Percentiles rank a stretch among this genome's conserved stretches.
phyloP scores from a whole-genome alignment of 1,140 invertebrate genomes.

The Linepithema humile region DNA sequence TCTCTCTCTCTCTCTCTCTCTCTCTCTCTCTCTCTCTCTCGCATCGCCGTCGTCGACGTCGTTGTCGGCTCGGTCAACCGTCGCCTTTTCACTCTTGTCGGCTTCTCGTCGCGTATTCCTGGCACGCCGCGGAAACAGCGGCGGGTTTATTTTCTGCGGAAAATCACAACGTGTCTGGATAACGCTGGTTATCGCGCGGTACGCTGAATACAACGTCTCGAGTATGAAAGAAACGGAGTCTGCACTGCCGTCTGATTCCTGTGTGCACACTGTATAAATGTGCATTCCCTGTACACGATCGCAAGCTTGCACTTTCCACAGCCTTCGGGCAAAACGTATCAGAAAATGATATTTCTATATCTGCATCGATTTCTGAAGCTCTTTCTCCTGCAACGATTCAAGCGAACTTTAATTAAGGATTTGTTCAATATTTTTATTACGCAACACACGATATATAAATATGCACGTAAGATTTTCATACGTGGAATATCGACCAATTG shows the following conservation, averaged over 20 bases:
- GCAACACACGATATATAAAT: too few relatives aligned
- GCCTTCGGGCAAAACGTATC: not conserved
- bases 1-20: not conserved
- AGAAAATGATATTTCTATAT: constrained; percentile 16
- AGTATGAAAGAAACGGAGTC: constrained; percentile 18
- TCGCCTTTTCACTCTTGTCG: constrained; percentile 37
- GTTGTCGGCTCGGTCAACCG: constrained; percentile 58
- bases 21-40: too few relatives aligned
- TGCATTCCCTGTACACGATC: not conserved
- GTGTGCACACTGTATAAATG: constrained; percentile 1
- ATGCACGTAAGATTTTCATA: not conserved
- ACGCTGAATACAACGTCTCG: constrained; percentile 64
- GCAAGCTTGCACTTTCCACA: not conserved
- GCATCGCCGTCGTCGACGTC: constrained; percentile 6
- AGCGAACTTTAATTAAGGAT: constrained; percentile 1
- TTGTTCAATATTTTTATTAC: constrained; percentile 8
- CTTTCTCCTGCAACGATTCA: not conserved
- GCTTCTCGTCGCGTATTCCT: constrained; percentile 67
- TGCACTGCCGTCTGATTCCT: not conserved
- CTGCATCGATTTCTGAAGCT: not conserved
- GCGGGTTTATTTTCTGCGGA: constrained; percentile 73
- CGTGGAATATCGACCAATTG: constrained; percentile 62
- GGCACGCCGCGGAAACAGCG: constrained; percentile 70
- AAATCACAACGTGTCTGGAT: constrained; percentile 74
- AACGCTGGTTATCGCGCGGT: constrained; percentile 70